Evolutionary conservation across 2,888 invertebrate genomes (phyloP).

Genomic region (Drosophila cognata): DNA sequence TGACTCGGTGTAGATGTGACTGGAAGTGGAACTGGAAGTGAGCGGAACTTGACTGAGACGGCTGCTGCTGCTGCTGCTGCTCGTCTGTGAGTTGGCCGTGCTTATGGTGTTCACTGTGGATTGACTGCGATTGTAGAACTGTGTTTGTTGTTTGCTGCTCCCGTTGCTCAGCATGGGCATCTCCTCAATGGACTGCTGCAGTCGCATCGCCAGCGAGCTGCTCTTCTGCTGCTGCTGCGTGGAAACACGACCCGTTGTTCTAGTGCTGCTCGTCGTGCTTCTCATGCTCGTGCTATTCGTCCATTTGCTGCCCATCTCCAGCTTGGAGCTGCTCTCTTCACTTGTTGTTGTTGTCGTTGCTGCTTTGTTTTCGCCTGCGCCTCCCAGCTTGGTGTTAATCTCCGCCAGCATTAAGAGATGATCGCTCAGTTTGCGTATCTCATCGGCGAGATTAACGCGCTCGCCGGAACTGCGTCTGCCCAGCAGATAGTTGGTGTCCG

Average conservation of each 20-base stretch:
- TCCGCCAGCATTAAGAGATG: conserved; percentile 90
- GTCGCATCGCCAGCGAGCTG: conserved; percentile 77
- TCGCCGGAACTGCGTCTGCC: conserved; percentile 87
- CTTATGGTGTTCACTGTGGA: conserved; percentile 54
- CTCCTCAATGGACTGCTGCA: conserved; percentile 84
- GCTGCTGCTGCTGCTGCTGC: conserved; percentile 36
- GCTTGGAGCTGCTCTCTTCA: conserved; percentile 31
- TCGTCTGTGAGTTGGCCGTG: conserved; percentile 52
- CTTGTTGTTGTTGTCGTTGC: conserved; percentile 18
- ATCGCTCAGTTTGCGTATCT: conserved; percentile 93
- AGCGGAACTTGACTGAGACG: conserved; percentile 42
- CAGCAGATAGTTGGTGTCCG: conserved; percentile 90
- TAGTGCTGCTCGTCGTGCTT: conserved; percentile 37
- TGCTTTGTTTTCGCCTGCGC: conserved; percentile 2
- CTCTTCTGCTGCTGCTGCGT: conserved; percentile 51
- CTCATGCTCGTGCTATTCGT: conserved; percentile 46
- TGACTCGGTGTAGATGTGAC: conserved; percentile 66
- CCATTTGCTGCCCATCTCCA: conserved; percentile 57
- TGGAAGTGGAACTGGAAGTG: conserved; percentile 27
- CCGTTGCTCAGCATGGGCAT: conserved; percentile 81
- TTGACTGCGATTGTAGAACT: conserved; percentile 42
- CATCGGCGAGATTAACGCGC: conserved; percentile 91
- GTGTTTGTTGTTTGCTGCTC: conserved; percentile 43
- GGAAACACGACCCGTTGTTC: not conserved
- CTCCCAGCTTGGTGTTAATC: conserved; percentile 86